These are phyloP conservation scores for Lordiphosa clarofinis DNA, from an alignment of 1,140 invertebrate genomes.

Conservation along the genomic window DNA sequence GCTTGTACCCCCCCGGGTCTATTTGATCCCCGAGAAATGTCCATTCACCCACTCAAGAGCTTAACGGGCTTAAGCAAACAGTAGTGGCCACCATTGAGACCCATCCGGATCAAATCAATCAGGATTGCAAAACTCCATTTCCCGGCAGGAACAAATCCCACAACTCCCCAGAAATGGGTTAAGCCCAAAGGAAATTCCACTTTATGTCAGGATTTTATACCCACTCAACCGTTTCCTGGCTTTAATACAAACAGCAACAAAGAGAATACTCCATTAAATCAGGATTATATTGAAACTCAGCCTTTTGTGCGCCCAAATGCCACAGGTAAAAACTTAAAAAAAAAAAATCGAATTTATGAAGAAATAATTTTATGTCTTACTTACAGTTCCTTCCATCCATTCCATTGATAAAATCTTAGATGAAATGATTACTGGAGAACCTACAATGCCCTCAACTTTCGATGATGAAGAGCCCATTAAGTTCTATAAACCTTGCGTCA, in stretches of 20 bases:
- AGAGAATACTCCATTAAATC: not conserved
- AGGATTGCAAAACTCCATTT: constrained; percentile 26
- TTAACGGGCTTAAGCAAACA: constrained; percentile 22
- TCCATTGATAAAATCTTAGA: constrained; percentile 34
- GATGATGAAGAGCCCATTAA: constrained; percentile 8
- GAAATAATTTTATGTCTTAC: not conserved
- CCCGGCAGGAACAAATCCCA: not conserved
- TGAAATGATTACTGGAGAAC: constrained; percentile 26
- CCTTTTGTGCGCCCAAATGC: not conserved
- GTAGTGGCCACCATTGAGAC: constrained; percentile 31
- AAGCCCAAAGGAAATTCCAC: not conserved
- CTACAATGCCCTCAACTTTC: constrained; percentile 8
- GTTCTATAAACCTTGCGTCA: constrained; percentile 14
- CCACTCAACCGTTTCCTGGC: constrained; percentile 7
- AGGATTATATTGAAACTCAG: constrained; percentile 19
- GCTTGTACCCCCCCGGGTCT: constrained; percentile 13
- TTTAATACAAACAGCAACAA: not conserved
- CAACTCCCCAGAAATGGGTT: not conserved
- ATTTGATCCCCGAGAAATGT: constrained; percentile 14
- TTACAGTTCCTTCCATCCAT: constrained; percentile 7
- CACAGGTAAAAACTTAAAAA: not conserved
- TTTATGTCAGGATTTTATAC: constrained; percentile 21
- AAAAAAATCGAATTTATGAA: not conserved
- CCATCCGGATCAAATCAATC: not conserved
- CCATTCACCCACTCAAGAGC: constrained; percentile 17